Conservation (phyloP, 53 echinoderm and acorn worm genomes). For the Astropecten irregularis region DNA sequence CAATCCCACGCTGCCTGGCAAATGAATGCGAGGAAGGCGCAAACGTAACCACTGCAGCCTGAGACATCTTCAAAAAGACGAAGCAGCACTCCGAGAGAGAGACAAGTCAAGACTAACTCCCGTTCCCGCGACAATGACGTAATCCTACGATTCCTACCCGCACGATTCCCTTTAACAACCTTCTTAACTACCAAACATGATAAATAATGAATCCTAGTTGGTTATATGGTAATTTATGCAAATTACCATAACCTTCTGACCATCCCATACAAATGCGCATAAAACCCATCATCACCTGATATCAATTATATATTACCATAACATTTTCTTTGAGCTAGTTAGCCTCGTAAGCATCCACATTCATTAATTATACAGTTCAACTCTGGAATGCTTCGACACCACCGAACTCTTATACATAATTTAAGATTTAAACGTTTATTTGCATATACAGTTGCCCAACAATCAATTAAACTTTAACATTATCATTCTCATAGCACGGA, state of each 20-base stretch:
- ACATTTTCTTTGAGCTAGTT: no score
- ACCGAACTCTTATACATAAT: no score
- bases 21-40: slow-evolving; percentile 14
- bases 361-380: background rate
- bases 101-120: background rate
- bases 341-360: no score
- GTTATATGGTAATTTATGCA: background rate
- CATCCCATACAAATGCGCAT: background rate
- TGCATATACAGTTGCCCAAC: no score
- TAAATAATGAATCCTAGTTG: slow-evolving; percentile 6
- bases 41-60: slow-evolving; percentile 28
- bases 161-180: background rate
- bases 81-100: background rate
- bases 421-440: no score
- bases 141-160: background rate
- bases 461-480: no score
- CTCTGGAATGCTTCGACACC: background rate
- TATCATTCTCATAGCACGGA: no score
- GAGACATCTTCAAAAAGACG: slow-evolving; percentile 9
- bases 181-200: slow-evolving; percentile 5
- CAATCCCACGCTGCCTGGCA: slow-evolving; percentile 15
- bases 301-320: slow-evolving; percentile 26
- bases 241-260: background rate
- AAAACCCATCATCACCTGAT: background rate
- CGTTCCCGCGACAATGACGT: slow-evolving; percentile 25